phyloP scores from a whole-genome alignment of 2,113 vertebrate genomes.

The Brachirus orientalis region DNA sequence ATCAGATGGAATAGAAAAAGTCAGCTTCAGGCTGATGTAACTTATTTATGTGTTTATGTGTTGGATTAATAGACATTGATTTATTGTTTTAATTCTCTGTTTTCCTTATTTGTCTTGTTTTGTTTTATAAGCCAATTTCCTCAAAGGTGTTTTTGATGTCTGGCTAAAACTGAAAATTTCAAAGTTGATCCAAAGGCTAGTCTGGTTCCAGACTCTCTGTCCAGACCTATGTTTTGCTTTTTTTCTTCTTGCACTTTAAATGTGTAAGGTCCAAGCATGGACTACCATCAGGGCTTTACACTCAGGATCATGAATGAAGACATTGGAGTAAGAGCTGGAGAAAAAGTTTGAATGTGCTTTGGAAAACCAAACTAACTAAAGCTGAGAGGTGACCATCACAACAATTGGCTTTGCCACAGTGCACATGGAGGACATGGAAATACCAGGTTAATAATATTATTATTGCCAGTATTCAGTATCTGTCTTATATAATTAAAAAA shows the following conservation, averaged over 20 bases:
- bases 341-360: not conserved
- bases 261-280: not conserved
- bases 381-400: not conserved
- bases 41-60: too few species aligned
- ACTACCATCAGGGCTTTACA: not conserved
- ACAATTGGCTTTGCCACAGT: not conserved
- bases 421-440: too few species aligned
- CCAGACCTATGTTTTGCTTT: slow-evolving; percentile 2
- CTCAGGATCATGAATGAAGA: not conserved
- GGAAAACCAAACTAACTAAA: not conserved
- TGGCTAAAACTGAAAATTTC: slow-evolving; percentile 5
- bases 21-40: not conserved
- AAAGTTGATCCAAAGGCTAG: slow-evolving; percentile 37
- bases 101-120: slow-evolving; percentile 12
- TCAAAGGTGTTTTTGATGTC: slow-evolving; percentile 11
- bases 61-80: too few species aligned
- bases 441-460: too few species aligned
- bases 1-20: not conserved
- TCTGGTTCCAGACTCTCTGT: slow-evolving; percentile 29
- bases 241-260: not conserved
- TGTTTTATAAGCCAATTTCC: slow-evolving; percentile 18
- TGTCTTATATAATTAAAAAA: too few species aligned
- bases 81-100: slow-evolving; percentile 1
- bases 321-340: not conserved
- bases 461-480: too few species aligned